A percentile compares a stretch with the other conserved stretches of the same genome.
Evolutionary conservation across 2,888 invertebrate species (phyloP).

Genomic region (Drosophila subsilvestris): DNA sequence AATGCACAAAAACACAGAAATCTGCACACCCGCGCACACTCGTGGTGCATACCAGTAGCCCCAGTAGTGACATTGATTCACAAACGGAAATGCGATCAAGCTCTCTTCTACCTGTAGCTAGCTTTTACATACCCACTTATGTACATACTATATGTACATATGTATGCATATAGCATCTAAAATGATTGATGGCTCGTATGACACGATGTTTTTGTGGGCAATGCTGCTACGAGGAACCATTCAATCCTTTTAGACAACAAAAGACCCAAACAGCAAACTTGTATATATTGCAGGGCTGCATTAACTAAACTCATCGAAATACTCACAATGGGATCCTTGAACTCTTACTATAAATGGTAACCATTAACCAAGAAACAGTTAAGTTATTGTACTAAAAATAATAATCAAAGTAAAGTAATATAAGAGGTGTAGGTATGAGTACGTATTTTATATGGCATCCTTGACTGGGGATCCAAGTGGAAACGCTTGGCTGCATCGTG

Average conservation of each 20-base stretch:
- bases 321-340: not conserved
- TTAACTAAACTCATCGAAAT: not conserved
- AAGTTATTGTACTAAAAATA: constrained; percentile 29
- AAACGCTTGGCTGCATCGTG: constrained; percentile 52
- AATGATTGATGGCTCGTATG: constrained; percentile 28
- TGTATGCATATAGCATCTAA: not conserved
- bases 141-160: no score
- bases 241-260: constrained; percentile 21
- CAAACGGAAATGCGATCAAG: constrained; percentile 76
- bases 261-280: constrained; percentile 58
- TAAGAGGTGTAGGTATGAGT: not conserved
- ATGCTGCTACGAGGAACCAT: not conserved
- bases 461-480: constrained; percentile 51
- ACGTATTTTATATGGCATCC: constrained; percentile 54
- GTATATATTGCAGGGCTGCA: no score
- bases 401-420: constrained; percentile 12
- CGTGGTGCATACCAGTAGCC: constrained; percentile 53
- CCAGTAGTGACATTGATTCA: constrained; percentile 74
- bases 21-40: constrained; percentile 45
- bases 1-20: constrained; percentile 53
- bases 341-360: not conserved
- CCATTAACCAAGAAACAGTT: not conserved
- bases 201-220: constrained; percentile 5
- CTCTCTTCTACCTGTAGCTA: constrained; percentile 45
- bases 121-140: not conserved